A percentile compares a stretch with the other conserved stretches of the same genome.
These are phyloP conservation scores for Pollenia amentaria DNA, from an alignment of 2,888 invertebrate genomes.

Conservation along the genomic window DNA sequence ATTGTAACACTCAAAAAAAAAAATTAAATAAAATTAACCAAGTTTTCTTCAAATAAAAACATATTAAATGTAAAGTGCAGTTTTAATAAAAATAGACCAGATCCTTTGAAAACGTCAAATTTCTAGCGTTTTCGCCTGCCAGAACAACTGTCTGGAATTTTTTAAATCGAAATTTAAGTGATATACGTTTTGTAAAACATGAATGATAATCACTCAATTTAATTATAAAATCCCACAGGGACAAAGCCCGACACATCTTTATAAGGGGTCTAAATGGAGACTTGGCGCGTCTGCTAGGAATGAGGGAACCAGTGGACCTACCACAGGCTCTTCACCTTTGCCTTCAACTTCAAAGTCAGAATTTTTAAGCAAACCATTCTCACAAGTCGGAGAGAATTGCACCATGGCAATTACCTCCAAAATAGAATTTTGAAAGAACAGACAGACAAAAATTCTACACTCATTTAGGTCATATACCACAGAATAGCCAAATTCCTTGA, in stretches of 20 bases:
- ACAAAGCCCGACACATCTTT: slow-evolving; percentile 34
- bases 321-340: slow-evolving; percentile 24
- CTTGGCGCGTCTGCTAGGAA: not conserved
- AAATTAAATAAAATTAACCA: too few relatives aligned
- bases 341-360: not conserved
- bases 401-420: not conserved
- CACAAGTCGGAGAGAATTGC: not conserved
- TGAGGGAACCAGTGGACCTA: not conserved
- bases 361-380: not conserved
- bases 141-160: too few relatives aligned
- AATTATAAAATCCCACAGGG: not conserved
- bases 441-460: not conserved
- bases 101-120: too few relatives aligned
- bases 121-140: too few relatives aligned
- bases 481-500: not conserved
- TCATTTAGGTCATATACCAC: slow-evolving; percentile 10
- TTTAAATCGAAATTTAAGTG: too few relatives aligned
- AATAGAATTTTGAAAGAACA: not conserved
- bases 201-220: not conserved
- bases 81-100: too few relatives aligned
- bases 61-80: too few relatives aligned
- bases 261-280: slow-evolving; percentile 29
- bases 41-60: too few relatives aligned
- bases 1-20: too few relatives aligned
- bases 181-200: too few relatives aligned